Conservation (phyloP, 1,140 invertebrate species). For the Hylyphantes graminicola region DNA sequence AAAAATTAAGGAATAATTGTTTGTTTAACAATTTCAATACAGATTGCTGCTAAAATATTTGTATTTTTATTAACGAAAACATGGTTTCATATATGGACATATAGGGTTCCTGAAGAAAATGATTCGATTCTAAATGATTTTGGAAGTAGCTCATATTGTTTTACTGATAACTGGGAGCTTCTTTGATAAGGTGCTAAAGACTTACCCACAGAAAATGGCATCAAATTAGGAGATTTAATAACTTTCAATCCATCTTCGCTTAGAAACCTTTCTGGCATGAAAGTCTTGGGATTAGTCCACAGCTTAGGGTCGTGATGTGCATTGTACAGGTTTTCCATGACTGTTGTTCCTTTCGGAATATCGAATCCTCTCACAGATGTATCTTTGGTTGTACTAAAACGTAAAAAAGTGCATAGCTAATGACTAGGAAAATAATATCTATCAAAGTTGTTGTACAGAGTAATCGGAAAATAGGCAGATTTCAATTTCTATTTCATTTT, state of each 20-base stretch:
- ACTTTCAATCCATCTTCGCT: conserved; percentile 62
- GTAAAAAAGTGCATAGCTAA: not conserved
- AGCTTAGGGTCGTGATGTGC: conserved; percentile 76
- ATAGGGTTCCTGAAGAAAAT: too few relatives aligned
- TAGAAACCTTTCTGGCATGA: conserved; percentile 77
- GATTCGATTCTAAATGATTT: too few relatives aligned
- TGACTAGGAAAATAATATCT: too few relatives aligned
- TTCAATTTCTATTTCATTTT: too few relatives aligned
- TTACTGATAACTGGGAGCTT: not conserved
- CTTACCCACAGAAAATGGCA: conserved; percentile 65
- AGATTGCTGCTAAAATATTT: too few relatives aligned
- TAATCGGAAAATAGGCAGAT: too few relatives aligned
- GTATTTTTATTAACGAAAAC: too few relatives aligned
- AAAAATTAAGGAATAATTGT: too few relatives aligned
- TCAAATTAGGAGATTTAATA: conserved; percentile 60
- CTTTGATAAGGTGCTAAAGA: not conserved
- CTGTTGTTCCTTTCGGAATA: conserved; percentile 65
- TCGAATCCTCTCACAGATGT: conserved; percentile 24
- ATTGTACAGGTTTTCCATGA: conserved; percentile 77
- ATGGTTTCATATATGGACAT: too few relatives aligned
- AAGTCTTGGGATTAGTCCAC: conserved; percentile 78
- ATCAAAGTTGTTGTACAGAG: too few relatives aligned
- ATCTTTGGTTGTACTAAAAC: conserved; percentile 10
- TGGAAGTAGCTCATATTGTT: too few relatives aligned
- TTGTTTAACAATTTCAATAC: too few relatives aligned